Evolutionary conservation across 1,140 invertebrate species (phyloP), one percentile per base, ranked within the genome.

Genomic region (Pseudomyrmex concolor): DNA sequence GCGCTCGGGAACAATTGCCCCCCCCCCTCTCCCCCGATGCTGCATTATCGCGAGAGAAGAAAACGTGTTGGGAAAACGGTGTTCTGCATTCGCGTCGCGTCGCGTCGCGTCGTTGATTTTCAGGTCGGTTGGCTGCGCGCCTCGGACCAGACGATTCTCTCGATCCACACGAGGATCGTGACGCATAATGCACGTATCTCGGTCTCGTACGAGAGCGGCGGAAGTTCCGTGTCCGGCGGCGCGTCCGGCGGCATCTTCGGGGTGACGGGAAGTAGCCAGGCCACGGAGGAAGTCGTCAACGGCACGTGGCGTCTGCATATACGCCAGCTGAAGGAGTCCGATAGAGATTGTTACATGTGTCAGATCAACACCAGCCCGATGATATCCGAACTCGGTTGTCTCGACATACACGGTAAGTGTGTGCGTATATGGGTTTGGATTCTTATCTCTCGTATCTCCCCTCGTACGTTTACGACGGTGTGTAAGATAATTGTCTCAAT

Each of bases 61-160:
- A 34, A 7, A 34, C 34, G n/a, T 22, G 34, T 4, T 4, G 48
- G 19, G 10, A 15, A 54, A 54, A 43, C 50, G 25, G 48, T 34
- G 34, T 34, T 34, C 1, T 66, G 34, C 45, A 50, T 80, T 71
- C 67, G 43, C 34, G 34, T 57, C 2, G 34, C 63, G 25, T 63
- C 22, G 60, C 25, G 17, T 34, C 5, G 50, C 15, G 25, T 62
- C 59, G 25, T 88, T 34, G 34, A 34, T 92, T 95, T 94, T 19
- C 93, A 98, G 98, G 97, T 98, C 34, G 97, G 97, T n/a, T 98
- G 98, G 98, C 95, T 98, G 88, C 96, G 97, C 89, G 97, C 97
- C 0, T 97, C 98, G 87, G 97, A 98, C 91, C 97, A 98, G 93
- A 98, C 97, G 13, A 97, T 98, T 43, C 94, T 98, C 17, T 97